phyloP scores from a whole-genome alignment of 2,797 vertebrate species.

The Argyrosomus regius region DNA sequence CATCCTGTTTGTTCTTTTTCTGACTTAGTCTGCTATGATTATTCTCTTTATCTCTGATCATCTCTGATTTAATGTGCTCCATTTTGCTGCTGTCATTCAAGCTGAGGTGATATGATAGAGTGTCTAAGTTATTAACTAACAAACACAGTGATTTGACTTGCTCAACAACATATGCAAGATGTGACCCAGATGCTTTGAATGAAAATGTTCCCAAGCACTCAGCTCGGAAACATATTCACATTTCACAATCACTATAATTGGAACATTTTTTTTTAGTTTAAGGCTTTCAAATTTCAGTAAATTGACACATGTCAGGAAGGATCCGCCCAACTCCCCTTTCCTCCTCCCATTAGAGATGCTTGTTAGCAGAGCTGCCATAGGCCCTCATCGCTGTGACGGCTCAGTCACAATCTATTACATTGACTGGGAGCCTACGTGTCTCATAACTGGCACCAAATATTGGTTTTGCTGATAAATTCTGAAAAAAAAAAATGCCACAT shows the following conservation, averaged over 20 bases:
- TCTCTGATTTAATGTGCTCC: slow-evolving; percentile 40
- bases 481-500: slow-evolving; percentile 49
- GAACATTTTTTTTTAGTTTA: slow-evolving; percentile 37
- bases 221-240: slow-evolving; percentile 16
- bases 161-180: slow-evolving; percentile 27
- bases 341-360: slow-evolving; percentile 61
- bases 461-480: slow-evolving; percentile 80
- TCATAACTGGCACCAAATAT: slow-evolving; percentile 80
- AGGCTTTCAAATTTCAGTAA: slow-evolving; percentile 49
- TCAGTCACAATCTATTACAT: slow-evolving; percentile 75
- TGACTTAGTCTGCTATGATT: slow-evolving; percentile 48
- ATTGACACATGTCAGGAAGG: slow-evolving; percentile 63
- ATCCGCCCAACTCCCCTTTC: slow-evolving; percentile 27
- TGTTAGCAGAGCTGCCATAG: slow-evolving; percentile 74
- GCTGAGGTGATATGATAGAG: slow-evolving; percentile 32
- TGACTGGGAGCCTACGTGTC: slow-evolving; percentile 61
- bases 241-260: slow-evolving; percentile 55
- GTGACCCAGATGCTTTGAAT: slow-evolving; percentile 41
- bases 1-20: slow-evolving; percentile 71
- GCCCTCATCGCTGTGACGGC: slow-evolving; percentile 65
- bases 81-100: slow-evolving; percentile 43
- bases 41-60: slow-evolving; percentile 52
- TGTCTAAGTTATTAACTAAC: slow-evolving; percentile 43
- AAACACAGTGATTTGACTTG: slow-evolving; percentile 43
- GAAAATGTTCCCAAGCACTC: slow-evolving; percentile 28